A percentile compares a stretch with the other conserved stretches of the same genome.
These are phyloP conservation scores for Poeciliopsis turneri DNA, from an alignment of 2,797 vertebrate species.

Conservation along the genomic window DNA sequence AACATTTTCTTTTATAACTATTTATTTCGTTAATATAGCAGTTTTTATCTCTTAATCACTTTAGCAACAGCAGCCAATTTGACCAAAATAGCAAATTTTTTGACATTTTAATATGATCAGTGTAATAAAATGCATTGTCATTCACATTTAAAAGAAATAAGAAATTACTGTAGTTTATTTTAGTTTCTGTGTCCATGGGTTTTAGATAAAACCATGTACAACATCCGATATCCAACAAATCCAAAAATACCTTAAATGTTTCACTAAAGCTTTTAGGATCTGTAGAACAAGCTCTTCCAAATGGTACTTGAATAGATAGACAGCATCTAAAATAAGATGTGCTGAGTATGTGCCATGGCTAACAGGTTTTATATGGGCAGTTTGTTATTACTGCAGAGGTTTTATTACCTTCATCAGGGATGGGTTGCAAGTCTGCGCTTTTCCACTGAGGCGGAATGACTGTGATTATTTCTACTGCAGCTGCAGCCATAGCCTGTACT, in stretches of 20 bases:
- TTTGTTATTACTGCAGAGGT: constrained; percentile 64
- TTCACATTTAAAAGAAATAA: background rate
- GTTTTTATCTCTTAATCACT: background rate
- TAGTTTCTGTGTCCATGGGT: background rate
- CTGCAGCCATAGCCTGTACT: background rate
- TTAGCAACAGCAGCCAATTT: background rate
- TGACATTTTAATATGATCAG: background rate
- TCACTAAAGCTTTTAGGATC: background rate
- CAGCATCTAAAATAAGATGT: constrained; percentile 43
- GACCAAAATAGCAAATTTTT: background rate
- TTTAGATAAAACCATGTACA: background rate
- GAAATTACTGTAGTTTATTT: background rate
- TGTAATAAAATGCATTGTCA: background rate
- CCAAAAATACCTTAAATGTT: background rate
- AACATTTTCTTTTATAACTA: background rate
- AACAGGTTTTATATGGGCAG: constrained; percentile 71
- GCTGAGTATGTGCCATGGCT: constrained; percentile 66
- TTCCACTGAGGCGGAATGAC: constrained; percentile 59
- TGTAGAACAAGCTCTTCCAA: constrained; percentile 10
- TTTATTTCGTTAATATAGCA: background rate
- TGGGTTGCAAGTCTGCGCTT: constrained; percentile 68
- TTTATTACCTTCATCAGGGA: constrained; percentile 72
- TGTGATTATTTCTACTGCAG: constrained; percentile 46
- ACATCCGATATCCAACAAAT: background rate
- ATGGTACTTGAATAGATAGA: background rate